These are phyloP conservation scores for Rotaria socialis DNA, from an alignment of 2,888 invertebrate genomes.

Conservation along the genomic window DNA sequence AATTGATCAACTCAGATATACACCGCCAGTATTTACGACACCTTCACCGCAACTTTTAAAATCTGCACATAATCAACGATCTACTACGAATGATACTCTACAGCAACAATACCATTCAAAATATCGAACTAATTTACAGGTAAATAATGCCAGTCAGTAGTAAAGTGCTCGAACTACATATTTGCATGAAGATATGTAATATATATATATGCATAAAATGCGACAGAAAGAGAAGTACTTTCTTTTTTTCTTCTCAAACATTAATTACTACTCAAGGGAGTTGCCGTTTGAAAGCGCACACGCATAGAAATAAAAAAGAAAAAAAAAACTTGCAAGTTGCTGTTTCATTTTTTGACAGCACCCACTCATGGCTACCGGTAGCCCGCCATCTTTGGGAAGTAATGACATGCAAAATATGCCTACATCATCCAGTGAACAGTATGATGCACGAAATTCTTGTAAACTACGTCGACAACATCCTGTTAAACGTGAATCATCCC, in stretches of 20 bases:
- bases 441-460: conserved; percentile 1
- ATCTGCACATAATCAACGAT: background rate
- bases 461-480: conserved; percentile 33
- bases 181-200: too few species aligned
- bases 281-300: background rate
- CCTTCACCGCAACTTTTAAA: background rate
- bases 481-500: conserved; percentile 20
- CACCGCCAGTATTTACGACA: background rate
- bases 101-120: background rate
- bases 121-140: background rate
- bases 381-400: background rate
- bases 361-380: background rate
- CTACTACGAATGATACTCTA: background rate
- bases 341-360: background rate
- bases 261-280: background rate
- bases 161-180: background rate
- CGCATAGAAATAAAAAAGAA: background rate
- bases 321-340: background rate
- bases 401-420: background rate
- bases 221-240: background rate
- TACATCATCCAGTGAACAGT: background rate
- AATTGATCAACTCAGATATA: conserved; percentile 22
- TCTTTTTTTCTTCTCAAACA: background rate
- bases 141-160: background rate
- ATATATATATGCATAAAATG: background rate